Base-by-base conservation (phyloP, 2,113 vertebrate genomes). In the Zapornia atra region DNA sequence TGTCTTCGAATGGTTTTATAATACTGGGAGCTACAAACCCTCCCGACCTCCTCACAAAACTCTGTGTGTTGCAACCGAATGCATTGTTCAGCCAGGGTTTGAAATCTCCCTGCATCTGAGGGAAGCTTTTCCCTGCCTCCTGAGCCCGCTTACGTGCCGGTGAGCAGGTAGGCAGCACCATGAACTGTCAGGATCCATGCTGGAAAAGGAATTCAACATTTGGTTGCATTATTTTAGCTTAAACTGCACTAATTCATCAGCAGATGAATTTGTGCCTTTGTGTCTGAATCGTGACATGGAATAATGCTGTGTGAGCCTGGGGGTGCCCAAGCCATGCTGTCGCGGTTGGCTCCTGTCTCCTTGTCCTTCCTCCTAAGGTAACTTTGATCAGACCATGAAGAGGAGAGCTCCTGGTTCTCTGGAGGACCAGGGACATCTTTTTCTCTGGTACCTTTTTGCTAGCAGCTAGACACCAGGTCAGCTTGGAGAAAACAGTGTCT, bases 11-110 rank as follows among this genome's bases (percentile, higher is more conserved):
- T 15, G 38, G 50, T 53, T 85, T 19, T 87, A 13, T 57, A 11
- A 16, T 8, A 3, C 16, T 0, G 0, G 20, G 33, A 90, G 76
- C 64, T 73, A 3, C n/a, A 34, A 36, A 5, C 60, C 18, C 2
- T 2, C 4, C 28, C 2, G 0, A 9, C 28, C 36, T 81, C 25
- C 22, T 63, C 25, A 29, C 50, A 16, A 2, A 34, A 48, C 17
- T 2, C 2, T 33, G 1, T 44, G 5, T 4, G 17, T 50, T 72
- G 63, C 54, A 50, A 3, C 40, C 3, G 2, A 38, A 9, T 9
- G 33, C 60, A 4, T 31, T 65, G 86, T 64, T 70, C 7, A 42
- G 86, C 1, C 2, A 1, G 2, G 6, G 19, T 25, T 57, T 42
- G 89, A 70, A n/a, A 56, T 60, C 68, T 9, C 42, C 10, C 2